A percentile compares a stretch with the other conserved stretches of the same genome.
Evolutionary conservation across 2,797 vertebrate genomes (phyloP).

Genomic region (Ceryle rudis): DNA sequence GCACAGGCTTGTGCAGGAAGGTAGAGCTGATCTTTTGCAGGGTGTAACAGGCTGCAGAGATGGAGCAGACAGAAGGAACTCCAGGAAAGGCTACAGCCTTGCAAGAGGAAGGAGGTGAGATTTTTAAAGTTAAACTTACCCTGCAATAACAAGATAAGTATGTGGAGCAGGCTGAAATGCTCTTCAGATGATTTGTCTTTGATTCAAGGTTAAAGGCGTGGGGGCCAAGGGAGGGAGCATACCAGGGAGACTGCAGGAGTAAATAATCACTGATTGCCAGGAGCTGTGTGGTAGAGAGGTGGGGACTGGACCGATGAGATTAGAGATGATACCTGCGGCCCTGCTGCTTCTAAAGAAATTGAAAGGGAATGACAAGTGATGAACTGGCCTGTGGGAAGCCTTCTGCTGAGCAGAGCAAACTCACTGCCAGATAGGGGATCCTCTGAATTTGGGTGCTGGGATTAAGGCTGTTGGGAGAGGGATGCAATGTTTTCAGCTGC

Average conservation of each 20-base stretch:
- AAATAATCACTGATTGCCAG: not conserved
- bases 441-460: not conserved
- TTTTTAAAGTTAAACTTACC: not conserved
- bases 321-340: not conserved
- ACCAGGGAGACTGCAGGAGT: not conserved
- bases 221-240: not conserved
- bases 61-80: not conserved
- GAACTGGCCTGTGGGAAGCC: not conserved
- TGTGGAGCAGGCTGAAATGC: not conserved
- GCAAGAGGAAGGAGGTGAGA: not conserved
- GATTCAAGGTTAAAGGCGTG: not conserved
- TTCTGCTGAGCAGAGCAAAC: not conserved
- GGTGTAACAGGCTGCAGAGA: not conserved
- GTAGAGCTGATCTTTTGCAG: not conserved
- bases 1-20: not conserved
- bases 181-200: not conserved
- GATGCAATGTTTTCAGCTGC: not conserved
- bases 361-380: not conserved
- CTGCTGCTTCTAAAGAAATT: not conserved
- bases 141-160: not conserved
- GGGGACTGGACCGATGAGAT: not conserved
- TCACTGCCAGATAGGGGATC: not conserved
- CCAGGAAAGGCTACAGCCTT: not conserved
- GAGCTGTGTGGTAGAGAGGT: fast-evolving
- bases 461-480: not conserved